phyloP scores from a whole-genome alignment of 2,797 vertebrate species.

The Darevskia nairensis region DNA sequence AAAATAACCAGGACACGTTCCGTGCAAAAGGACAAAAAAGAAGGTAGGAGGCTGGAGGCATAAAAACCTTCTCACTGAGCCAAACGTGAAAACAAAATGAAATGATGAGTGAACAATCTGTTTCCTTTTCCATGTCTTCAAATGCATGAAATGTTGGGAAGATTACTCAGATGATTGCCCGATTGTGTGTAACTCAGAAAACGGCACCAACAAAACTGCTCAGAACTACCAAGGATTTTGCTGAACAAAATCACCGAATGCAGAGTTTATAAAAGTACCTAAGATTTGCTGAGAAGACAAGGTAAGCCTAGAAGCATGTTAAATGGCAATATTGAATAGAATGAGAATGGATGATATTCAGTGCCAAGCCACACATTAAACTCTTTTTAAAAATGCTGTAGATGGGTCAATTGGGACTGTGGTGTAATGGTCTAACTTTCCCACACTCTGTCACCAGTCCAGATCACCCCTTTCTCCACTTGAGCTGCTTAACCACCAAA shows the following conservation, averaged over 20 bases:
- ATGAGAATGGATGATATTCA: background rate
- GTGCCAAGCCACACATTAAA: background rate
- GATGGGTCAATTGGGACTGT: background rate
- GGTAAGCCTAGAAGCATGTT: background rate
- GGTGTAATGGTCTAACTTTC: background rate
- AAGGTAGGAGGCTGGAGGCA: background rate
- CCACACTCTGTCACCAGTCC: background rate
- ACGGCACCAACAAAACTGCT: background rate
- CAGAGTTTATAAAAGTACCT: background rate
- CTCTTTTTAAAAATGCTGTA: background rate
- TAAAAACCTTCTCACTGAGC: background rate
- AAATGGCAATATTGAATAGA: background rate
- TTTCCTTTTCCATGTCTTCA: conserved; percentile 3
- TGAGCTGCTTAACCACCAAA: background rate
- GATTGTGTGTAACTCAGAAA: background rate
- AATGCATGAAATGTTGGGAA: background rate
- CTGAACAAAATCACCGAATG: background rate
- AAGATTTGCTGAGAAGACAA: background rate
- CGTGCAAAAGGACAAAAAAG: background rate
- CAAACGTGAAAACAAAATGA: background rate
- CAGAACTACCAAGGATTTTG: background rate
- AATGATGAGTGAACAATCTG: background rate
- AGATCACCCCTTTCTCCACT: background rate
- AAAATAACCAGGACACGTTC: conserved; percentile 11
- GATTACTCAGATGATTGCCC: background rate